Evolutionary conservation across 2,113 vertebrate genomes (phyloP).

Genomic region (Tragulus kanchil): DNA sequence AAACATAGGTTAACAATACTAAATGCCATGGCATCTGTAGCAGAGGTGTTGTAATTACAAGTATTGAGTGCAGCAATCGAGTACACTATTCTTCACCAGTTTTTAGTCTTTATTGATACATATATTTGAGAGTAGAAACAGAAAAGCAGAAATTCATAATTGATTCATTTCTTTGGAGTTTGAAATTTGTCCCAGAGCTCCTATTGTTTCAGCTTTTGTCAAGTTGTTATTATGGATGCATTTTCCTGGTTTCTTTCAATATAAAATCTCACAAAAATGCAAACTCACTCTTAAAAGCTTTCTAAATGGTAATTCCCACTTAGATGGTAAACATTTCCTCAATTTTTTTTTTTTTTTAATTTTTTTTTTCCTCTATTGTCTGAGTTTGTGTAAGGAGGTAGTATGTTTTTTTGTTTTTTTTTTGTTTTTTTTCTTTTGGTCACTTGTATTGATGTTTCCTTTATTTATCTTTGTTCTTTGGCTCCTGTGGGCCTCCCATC

Average conservation of each 20-base stretch:
- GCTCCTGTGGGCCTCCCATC: too few species aligned
- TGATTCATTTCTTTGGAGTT: neutral
- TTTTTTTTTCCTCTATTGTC: too few species aligned
- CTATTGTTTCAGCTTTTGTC: neutral
- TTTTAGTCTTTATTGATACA: neutral
- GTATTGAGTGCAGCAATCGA: neutral
- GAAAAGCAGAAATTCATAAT: neutral
- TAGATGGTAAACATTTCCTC: neutral
- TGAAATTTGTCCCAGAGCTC: neutral
- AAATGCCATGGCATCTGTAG: neutral
- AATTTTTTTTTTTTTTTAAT: too few species aligned
- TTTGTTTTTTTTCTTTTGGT: too few species aligned
- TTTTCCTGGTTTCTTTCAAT: neutral
- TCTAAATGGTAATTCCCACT: neutral
- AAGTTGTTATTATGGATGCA: neutral
- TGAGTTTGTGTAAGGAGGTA: too few species aligned
- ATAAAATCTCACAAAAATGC: neutral
- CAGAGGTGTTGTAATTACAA: neutral
- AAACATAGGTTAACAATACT: neutral
- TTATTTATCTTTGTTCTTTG: too few species aligned
- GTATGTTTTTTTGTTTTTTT: too few species aligned
- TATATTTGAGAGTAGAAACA: neutral
- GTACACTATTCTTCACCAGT: neutral
- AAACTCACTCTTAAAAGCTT: neutral
- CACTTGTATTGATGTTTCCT: too few species aligned